Conservation (phyloP, 2,888 invertebrate species). For the Cremastobaeus sp. region DNA sequence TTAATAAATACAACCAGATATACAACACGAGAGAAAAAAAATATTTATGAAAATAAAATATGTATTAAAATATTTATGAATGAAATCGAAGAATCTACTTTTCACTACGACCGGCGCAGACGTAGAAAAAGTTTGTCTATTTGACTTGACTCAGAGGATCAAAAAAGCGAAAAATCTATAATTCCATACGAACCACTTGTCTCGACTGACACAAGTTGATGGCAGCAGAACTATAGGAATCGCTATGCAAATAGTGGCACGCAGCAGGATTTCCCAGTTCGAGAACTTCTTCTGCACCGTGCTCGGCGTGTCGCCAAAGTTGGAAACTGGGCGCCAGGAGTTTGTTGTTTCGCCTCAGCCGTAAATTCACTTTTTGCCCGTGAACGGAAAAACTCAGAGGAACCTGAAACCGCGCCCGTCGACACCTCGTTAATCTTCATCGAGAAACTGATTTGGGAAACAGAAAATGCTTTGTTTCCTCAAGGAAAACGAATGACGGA, state of each 20-base stretch:
- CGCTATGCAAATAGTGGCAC: slow-evolving; percentile 84
- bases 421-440: no score
- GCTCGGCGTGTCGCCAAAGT: slow-evolving; percentile 80
- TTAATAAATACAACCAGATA: no score
- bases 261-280: slow-evolving; percentile 74
- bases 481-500: background rate
- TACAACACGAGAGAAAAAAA: no score
- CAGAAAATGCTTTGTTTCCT: background rate
- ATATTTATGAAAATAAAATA: no score
- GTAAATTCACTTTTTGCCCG: slow-evolving; percentile 80
- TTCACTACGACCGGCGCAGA: background rate
- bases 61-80: no score
- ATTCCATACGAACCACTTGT: slow-evolving; percentile 81
- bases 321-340: slow-evolving; percentile 82
- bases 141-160: background rate
- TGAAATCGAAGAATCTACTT: no score
- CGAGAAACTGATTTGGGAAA: no score
- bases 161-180: slow-evolving; percentile 5
- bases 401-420: slow-evolving; percentile 68
- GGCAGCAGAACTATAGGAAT: slow-evolving; percentile 82
- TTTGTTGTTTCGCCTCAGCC: slow-evolving; percentile 82
- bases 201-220: slow-evolving; percentile 84
- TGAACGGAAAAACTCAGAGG: slow-evolving; percentile 71
- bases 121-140: background rate
- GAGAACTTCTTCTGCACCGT: slow-evolving; percentile 64